Base-by-base conservation (phyloP, 2,113 vertebrate species). In the Cyphotilapia sp. region DNA sequence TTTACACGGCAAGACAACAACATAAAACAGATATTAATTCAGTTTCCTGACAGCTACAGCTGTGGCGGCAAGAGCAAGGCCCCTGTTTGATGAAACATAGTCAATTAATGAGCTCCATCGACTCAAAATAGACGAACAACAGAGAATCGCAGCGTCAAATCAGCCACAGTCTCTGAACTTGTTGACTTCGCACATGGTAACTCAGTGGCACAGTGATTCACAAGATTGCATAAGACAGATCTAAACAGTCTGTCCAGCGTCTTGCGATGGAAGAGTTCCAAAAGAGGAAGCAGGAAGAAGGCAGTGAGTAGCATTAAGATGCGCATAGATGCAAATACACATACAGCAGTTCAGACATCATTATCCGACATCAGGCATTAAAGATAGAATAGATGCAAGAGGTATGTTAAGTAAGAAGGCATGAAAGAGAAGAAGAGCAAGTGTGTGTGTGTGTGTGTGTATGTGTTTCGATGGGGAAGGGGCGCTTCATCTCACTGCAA, bases 311-410 rank as follows among this genome's bases (percentile, higher is more conserved):
- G 61, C 80, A 69, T 49, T 49, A 78, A 51, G 45, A 80, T 45
- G 74, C 3, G 61, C 80, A 84, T 45, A 22, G 22, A 86, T 87
- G 51, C 29, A 29, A 45, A 85, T 5, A 27, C 59, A 49, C 57
- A 56, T 81, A 76, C 66, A 40, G 63, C 74, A 80, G 84, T 91
- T 89, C 82, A 91, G 84, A 92, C 90, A 89, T 90, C 86, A 93
- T 95, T 93, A 94, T 94, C 88, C 6, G 3, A 81, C 85, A 91
- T 93, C 86, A 90, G 57, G 78, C 83, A 14, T 54, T 83, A 80
- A 90, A 93, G 88, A 81, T 56, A 84, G 81, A 85, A 38, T 51
- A 69, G 71, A 31, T 82, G 78, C 80, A 89, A 80, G 53, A 80
- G 80, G 69, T 63, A 91, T 80, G 84, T 86, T 89, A 87, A 93